phyloP scores from a whole-genome alignment of 2,113 vertebrate genomes.

The Cinclus cinclus region DNA sequence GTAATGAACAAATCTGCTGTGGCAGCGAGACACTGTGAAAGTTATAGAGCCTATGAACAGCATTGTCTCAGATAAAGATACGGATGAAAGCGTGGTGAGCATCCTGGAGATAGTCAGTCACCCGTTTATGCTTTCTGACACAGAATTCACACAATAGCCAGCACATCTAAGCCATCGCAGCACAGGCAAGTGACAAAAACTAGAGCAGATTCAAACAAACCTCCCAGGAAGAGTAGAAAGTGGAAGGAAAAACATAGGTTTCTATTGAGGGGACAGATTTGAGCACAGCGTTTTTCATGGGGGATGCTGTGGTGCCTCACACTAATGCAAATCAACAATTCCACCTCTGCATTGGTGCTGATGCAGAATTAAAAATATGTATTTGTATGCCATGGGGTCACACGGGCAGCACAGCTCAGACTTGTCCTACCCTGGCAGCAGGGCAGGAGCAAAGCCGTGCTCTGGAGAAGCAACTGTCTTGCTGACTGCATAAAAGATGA shows the following conservation, averaged over 20 bases:
- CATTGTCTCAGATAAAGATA: background rate
- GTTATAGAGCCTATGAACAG: background rate
- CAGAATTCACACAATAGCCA: background rate
- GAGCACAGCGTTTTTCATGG: background rate
- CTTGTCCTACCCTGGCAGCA: background rate
- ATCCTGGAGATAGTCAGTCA: background rate
- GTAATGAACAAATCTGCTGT: background rate
- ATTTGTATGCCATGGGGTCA: background rate
- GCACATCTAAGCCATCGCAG: background rate
- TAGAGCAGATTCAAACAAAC: background rate
- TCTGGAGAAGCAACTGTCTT: constrained; percentile 25
- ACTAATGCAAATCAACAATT: background rate
- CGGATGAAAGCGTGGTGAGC: background rate
- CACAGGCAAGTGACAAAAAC: background rate
- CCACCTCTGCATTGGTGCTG: background rate
- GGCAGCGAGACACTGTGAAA: constrained; percentile 21
- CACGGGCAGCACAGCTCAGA: background rate
- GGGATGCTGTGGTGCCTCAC: background rate
- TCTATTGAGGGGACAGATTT: background rate
- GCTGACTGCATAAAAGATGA: constrained; percentile 52
- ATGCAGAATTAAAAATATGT: constrained; percentile 1
- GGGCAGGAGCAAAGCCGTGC: background rate
- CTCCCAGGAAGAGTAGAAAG: background rate
- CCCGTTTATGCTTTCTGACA: background rate
- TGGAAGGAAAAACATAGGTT: background rate